Evolutionary conservation across 2,797 vertebrate genomes (phyloP), one percentile per base, ranked within the genome.

Genomic region (Mallotus villosus): DNA sequence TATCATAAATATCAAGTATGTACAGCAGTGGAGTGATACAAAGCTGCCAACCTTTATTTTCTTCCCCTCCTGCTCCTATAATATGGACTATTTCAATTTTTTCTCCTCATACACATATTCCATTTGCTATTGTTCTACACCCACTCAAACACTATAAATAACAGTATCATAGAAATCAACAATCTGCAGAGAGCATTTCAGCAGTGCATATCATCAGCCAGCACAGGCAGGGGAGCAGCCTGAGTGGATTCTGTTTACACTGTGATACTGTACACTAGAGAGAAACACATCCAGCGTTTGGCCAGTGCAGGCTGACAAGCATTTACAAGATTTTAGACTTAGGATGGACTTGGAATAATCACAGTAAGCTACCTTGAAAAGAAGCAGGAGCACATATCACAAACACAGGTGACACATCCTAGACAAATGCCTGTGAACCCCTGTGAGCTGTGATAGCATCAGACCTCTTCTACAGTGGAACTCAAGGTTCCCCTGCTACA

Each of bases 301-400:
- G 21, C 37, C 22, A 61, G 62, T 41, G 53, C 65, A 59, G 67
- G 3, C 16, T n/a, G 51, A 53, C 16, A 41, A 41, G 62, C 53
- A 72, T 68, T 63, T 12, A 68, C 67, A 68, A 63, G 66, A 57
- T 25, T 70, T 75, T 51, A 74, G 68, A 70, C 19, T 65, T 14
- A 70, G 55, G 62, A 64, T 66, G 66, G 25, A 71, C 71, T 68
- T n/a, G n/a, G n/a, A 73, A 74, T 71, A 74, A 80, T 66, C 27
- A 49, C 63, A 51, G 7, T 58, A 66, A 21, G 66, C 63, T 76
- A 76, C 77, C 60, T 81, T 81, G 69, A 78, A 62, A 64, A 34
- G 61, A 53, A 67, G 37, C 16, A 3, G 16, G 49, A 64, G 49
- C 63, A 58, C 41, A 59, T 72, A 71, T 72, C 71, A 70, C n/a